A percentile compares a stretch with the other conserved stretches of the same genome.
Conservation (phyloP, 2,113 vertebrate genomes). For the Eulemur rufifrons region DNA sequence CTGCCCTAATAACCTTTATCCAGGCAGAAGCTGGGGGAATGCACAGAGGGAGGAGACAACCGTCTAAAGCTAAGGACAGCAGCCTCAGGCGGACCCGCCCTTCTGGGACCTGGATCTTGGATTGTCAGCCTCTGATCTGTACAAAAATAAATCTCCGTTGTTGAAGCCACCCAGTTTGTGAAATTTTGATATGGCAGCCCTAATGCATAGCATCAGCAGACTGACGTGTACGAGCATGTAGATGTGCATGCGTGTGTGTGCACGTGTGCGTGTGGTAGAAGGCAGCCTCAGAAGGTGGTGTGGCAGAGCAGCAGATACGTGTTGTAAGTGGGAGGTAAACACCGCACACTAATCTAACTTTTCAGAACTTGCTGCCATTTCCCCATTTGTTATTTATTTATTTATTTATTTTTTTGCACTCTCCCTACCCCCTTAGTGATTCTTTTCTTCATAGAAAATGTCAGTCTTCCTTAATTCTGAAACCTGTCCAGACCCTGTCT, state of each 20-base stretch:
- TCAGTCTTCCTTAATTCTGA: neutral
- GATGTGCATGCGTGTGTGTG: neutral
- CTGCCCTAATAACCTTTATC: neutral
- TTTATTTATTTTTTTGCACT: neutral
- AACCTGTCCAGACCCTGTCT: neutral
- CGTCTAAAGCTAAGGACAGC: fast-evolving
- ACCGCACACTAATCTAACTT: neutral
- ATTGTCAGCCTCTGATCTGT: neutral
- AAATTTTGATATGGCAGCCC: too few relatives aligned
- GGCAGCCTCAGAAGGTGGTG: neutral
- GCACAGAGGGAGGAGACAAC: fast-evolving
- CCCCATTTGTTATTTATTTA: neutral
- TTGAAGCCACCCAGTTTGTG: neutral
- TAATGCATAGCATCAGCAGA: neutral
- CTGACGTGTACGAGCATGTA: fast-evolving
- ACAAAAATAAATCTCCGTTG: too few relatives aligned
- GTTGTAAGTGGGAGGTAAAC: too few relatives aligned
- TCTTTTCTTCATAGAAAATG: neutral
- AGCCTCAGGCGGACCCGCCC: fast-evolving
- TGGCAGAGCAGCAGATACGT: neutral
- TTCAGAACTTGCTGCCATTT: neutral
- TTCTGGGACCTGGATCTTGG: fast-evolving
- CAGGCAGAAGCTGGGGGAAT: fast-evolving
- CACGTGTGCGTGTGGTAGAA: fast-evolving
- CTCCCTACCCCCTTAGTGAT: neutral